These are phyloP conservation scores for Oncorhynchus mykiss DNA, from an alignment of 2,113 vertebrate species.

Conservation along the genomic window DNA sequence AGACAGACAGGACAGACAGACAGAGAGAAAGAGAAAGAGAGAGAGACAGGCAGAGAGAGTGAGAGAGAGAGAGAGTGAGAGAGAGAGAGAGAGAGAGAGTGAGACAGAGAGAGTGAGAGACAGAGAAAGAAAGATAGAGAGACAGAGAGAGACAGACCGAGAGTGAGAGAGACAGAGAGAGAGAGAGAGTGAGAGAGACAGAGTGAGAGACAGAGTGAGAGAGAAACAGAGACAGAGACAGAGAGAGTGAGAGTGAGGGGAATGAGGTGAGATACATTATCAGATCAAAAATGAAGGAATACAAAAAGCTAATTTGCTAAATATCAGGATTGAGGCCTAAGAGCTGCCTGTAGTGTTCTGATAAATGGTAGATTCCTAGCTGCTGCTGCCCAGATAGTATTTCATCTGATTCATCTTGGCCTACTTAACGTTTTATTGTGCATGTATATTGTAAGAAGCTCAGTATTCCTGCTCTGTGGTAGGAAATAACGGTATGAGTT, in stretches of 20 bases:
- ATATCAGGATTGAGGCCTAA: constrained; percentile 63
- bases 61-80: too few relatives aligned
- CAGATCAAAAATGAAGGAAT: constrained; percentile 67
- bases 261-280: constrained; percentile 62
- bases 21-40: too few relatives aligned
- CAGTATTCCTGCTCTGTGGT: constrained; percentile 39
- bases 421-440: constrained; percentile 69
- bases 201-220: too few relatives aligned
- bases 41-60: too few relatives aligned
- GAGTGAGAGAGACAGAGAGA: too few relatives aligned
- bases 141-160: too few relatives aligned
- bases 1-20: too few relatives aligned
- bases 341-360: constrained; percentile 65
- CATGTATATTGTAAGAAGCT: constrained; percentile 64
- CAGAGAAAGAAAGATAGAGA: too few relatives aligned
- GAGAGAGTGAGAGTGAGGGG: neutral
- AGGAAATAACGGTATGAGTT: constrained; percentile 58
- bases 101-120: too few relatives aligned
- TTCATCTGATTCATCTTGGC: constrained; percentile 70
- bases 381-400: constrained; percentile 53
- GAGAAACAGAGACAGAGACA: too few relatives aligned
- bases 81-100: too few relatives aligned
- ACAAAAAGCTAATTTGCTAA: constrained; percentile 71
- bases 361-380: constrained; percentile 70
- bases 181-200: too few relatives aligned